Percentiles rank a stretch among this genome's conserved stretches.
Evolutionary conservation across 1,140 invertebrate species (phyloP).

Genomic region (Cecropterus lyciades): DNA sequence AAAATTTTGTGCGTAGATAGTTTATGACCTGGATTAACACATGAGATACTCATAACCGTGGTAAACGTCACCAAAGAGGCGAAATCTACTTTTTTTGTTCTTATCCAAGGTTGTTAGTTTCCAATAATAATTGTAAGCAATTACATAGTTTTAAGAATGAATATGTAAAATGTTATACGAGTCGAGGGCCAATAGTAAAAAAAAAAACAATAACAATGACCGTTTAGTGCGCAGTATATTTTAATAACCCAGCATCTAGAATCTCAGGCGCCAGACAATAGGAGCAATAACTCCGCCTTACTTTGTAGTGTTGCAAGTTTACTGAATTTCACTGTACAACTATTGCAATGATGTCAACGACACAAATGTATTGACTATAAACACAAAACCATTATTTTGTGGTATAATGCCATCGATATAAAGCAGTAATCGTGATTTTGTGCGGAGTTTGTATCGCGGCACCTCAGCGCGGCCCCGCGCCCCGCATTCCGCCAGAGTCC

Average conservation of each 20-base stretch:
- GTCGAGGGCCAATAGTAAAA: no score
- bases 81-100: no score
- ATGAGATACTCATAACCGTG: no score
- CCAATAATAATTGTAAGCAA: no score
- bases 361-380: slow-evolving; percentile 21
- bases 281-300: slow-evolving; percentile 16
- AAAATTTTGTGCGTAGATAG: no score
- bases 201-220: background rate
- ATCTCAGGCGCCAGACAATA: slow-evolving; percentile 22
- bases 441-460: slow-evolving; percentile 58
- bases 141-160: no score
- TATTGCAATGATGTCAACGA: slow-evolving; percentile 26
- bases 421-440: slow-evolving; percentile 76
- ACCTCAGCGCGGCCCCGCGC: slow-evolving; percentile 57
- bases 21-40: no score
- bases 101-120: no score
- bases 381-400: slow-evolving; percentile 29
- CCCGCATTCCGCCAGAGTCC: slow-evolving; percentile 74
- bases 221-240: slow-evolving; percentile 1
- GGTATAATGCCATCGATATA: slow-evolving; percentile 60
- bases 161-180: no score
- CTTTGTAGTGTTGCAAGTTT: slow-evolving; percentile 19
- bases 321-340: slow-evolving; percentile 29
- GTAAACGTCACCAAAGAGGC: no score
- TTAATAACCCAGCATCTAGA: background rate